Evolutionary conservation across 2,797 vertebrate species (phyloP).

Genomic region (Schizopygopsis pylzovi): DNA sequence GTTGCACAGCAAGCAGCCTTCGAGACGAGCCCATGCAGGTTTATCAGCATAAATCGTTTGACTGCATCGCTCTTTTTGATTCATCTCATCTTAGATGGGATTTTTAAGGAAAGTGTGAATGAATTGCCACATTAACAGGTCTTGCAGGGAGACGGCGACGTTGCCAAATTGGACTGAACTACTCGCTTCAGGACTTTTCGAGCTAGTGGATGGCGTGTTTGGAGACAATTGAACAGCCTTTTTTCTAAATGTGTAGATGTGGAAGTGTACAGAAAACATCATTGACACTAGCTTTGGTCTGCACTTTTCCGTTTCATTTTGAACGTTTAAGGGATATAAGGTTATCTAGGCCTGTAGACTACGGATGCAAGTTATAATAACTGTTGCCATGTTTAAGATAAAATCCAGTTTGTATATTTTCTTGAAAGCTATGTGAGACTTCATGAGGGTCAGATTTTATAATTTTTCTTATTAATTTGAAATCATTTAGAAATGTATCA

Average conservation of each 20-base stretch:
- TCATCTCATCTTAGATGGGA: not conserved
- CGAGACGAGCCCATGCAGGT: constrained; percentile 14
- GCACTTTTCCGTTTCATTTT: not conserved
- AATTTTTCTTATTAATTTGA: constrained; percentile 37
- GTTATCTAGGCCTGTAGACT: constrained; percentile 9
- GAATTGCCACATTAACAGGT: constrained; percentile 21
- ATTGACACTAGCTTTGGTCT: not conserved
- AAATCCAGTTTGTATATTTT: constrained; percentile 61
- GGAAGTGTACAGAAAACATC: not conserved
- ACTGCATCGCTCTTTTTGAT: not conserved
- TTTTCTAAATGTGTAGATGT: not conserved
- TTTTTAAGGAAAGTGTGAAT: constrained; percentile 35
- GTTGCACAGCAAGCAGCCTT: constrained; percentile 24
- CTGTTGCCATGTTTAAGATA: constrained; percentile 46
- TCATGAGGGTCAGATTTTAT: constrained; percentile 54
- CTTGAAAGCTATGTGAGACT: constrained; percentile 39
- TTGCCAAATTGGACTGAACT: constrained; percentile 27
- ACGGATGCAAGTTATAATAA: constrained; percentile 43
- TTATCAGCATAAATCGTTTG: not conserved
- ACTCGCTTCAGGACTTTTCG: constrained; percentile 33
- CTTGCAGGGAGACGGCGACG: constrained; percentile 4
- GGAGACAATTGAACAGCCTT: not conserved
- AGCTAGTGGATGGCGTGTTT: not conserved
- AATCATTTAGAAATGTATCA: constrained; percentile 25
- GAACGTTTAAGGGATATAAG: constrained; percentile 5